Evolutionary conservation across 2,797 vertebrate genomes (phyloP).

Genomic region (Scleropages formosus): DNA sequence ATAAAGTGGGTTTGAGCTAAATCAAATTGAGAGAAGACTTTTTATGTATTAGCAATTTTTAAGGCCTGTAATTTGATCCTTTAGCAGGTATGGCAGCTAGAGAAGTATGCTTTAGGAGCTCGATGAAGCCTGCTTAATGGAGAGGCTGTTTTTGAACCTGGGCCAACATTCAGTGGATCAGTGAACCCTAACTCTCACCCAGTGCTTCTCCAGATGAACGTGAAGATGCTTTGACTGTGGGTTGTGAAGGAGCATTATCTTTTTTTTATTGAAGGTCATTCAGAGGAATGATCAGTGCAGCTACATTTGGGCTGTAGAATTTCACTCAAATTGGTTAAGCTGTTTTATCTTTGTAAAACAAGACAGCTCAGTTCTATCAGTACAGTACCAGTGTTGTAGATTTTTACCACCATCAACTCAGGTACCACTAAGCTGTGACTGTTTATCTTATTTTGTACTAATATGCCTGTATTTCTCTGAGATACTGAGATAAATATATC

Average conservation of each 20-base stretch:
- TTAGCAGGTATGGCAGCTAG: too few relatives aligned
- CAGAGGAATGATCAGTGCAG: background rate
- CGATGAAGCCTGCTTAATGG: too few relatives aligned
- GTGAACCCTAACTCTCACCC: too few relatives aligned
- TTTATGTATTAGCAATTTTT: too few relatives aligned
- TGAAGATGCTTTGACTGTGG: background rate
- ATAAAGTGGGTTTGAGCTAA: background rate
- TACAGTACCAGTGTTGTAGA: background rate
- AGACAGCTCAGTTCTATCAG: background rate
- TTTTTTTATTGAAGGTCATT: too few relatives aligned
- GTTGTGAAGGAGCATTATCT: background rate
- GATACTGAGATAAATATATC: background rate
- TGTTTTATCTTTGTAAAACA: background rate
- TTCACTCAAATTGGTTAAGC: background rate
- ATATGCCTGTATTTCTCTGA: background rate
- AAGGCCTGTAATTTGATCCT: too few relatives aligned
- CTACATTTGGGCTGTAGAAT: background rate
- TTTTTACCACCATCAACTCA: background rate
- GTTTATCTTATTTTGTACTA: constrained; percentile 11
- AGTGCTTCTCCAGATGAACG: too few relatives aligned
- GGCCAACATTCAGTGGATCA: too few relatives aligned
- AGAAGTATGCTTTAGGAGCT: too few relatives aligned
- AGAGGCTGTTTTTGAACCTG: too few relatives aligned
- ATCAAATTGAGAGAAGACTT: background rate
- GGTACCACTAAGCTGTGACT: constrained; percentile 13